phyloP scores from a whole-genome alignment of 2,797 vertebrate genomes.

The Adrianichthys oophorus region DNA sequence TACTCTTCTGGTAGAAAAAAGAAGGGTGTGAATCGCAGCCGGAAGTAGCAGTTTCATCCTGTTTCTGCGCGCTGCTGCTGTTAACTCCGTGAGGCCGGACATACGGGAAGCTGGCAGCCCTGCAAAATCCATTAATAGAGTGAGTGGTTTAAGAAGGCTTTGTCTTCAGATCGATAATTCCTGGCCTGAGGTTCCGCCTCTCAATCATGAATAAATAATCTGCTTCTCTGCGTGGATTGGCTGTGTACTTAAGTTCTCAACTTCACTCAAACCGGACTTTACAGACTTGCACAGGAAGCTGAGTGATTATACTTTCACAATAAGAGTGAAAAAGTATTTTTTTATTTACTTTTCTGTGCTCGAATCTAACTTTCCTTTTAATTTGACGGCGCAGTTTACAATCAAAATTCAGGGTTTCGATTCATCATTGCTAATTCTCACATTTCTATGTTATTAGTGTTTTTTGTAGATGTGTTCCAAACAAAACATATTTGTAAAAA shows the following conservation, averaged over 20 bases:
- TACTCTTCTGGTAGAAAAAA: too few relatives aligned
- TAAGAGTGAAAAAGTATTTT: conserved; percentile 12
- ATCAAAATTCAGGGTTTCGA: too few relatives aligned
- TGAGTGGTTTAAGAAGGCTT: conserved; percentile 21
- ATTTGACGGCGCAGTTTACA: too few relatives aligned
- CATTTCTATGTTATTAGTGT: too few relatives aligned
- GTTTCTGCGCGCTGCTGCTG: neutral
- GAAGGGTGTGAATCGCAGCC: too few relatives aligned
- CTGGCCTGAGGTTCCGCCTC: conserved; percentile 29
- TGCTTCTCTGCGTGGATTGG: conserved; percentile 40
- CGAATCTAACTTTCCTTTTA: too few relatives aligned
- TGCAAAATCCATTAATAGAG: conserved; percentile 17
- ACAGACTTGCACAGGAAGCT: conserved; percentile 7
- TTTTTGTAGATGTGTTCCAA: too few relatives aligned
- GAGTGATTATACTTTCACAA: conserved; percentile 28
- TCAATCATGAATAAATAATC: conserved; percentile 68
- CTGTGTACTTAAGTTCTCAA: conserved; percentile 36
- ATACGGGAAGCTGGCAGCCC: neutral
- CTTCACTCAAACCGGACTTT: conserved; percentile 21
- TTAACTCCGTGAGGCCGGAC: neutral
- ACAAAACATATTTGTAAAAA: too few relatives aligned
- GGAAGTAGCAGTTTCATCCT: too few relatives aligned
- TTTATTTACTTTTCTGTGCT: neutral
- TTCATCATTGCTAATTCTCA: too few relatives aligned
- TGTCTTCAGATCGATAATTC: conserved; percentile 27